Conservation (phyloP, 37 sponge, comb jelly and placozoan species). For the Lycopodina hypogea region DNA sequence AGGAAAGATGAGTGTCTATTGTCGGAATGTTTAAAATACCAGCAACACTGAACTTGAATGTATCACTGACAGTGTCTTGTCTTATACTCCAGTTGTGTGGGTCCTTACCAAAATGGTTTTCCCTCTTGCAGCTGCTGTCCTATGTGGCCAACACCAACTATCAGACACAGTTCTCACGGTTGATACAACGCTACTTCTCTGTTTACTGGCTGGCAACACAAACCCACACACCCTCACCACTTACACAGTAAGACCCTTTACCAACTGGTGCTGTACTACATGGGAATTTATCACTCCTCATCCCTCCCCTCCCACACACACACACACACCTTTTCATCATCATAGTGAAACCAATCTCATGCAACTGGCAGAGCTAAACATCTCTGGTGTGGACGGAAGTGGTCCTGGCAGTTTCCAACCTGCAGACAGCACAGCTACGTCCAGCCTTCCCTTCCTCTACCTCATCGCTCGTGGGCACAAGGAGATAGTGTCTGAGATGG, state of each 20-base stretch:
- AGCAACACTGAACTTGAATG: too few relatives aligned
- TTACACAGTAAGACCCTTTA: conserved; percentile 1
- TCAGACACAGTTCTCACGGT: background rate
- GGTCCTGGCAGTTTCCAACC: background rate
- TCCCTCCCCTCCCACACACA: too few relatives aligned
- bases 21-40: too few relatives aligned
- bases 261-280: too few relatives aligned
- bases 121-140: background rate
- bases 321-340: too few relatives aligned
- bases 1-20: too few relatives aligned
- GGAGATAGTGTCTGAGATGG: conserved; percentile 9
- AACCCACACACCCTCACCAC: background rate
- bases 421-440: background rate
- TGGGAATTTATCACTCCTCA: too few relatives aligned
- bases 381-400: background rate
- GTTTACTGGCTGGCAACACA: conserved; percentile 35
- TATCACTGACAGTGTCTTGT: too few relatives aligned
- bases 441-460: conserved; percentile 31
- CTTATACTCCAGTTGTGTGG: too few relatives aligned
- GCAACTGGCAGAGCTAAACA: conserved; percentile 45
- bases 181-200: conserved; percentile 24
- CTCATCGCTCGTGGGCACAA: conserved; percentile 19
- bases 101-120: background rate
- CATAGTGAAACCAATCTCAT: conserved; percentile 36
- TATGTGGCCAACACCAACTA: conserved; percentile 2